phyloP scores from a whole-genome alignment of 2,888 invertebrate genomes.

The Monoplex corrugatus region DNA sequence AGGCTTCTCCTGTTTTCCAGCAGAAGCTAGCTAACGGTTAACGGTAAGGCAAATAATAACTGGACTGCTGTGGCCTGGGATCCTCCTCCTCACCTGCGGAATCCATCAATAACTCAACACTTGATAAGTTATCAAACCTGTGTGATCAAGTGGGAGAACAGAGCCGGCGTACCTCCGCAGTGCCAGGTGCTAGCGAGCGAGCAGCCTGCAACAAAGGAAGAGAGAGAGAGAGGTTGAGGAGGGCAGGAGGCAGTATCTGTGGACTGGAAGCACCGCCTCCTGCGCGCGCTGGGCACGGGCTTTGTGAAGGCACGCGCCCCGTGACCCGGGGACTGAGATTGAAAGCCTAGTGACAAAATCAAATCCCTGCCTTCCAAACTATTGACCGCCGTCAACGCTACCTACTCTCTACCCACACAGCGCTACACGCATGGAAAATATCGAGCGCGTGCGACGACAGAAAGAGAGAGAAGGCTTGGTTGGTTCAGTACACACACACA shows the following conservation, averaged over 20 bases:
- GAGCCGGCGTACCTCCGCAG: too few species aligned
- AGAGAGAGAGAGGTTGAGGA: not conserved
- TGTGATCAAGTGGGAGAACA: too few species aligned
- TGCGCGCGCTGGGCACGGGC: constrained; percentile 38
- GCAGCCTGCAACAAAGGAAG: too few species aligned
- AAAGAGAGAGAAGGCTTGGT: not conserved
- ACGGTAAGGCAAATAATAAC: too few species aligned
- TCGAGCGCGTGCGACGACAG: not conserved
- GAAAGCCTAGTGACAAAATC: not conserved
- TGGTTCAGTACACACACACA: not conserved
- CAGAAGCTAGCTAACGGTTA: too few species aligned
- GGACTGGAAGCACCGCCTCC: constrained; percentile 34
- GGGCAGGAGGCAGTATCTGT: not conserved
- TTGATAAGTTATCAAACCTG: too few species aligned
- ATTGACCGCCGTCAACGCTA: constrained; percentile 13
- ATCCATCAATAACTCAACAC: too few species aligned
- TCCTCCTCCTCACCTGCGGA: too few species aligned
- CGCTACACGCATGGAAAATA: constrained; percentile 15
- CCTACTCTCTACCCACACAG: not conserved
- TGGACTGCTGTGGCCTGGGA: too few species aligned
- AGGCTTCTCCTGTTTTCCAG: too few species aligned
- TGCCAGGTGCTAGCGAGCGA: too few species aligned
- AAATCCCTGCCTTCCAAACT: not conserved
- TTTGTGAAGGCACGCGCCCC: constrained; percentile 41
- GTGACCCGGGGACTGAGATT: not conserved